Evolutionary conservation across 23 tunicate species (phyloP).

Genomic region (Aplidium turbinatum): DNA sequence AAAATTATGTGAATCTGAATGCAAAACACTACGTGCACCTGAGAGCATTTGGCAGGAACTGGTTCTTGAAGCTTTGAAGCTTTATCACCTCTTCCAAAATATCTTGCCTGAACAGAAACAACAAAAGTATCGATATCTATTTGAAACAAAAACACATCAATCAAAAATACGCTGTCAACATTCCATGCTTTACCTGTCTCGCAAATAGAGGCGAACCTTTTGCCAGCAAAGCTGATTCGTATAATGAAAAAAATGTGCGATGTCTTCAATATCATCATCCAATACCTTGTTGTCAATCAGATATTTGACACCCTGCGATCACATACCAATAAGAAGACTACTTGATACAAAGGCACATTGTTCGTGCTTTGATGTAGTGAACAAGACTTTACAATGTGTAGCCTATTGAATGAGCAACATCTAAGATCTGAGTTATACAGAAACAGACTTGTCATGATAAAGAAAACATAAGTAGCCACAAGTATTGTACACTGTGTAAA

Average conservation of each 20-base stretch:
- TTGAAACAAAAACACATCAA: too few species aligned
- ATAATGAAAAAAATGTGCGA: constrained; percentile 72
- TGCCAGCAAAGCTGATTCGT: constrained; percentile 95
- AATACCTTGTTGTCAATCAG: constrained; percentile 59
- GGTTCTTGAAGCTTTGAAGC: constrained; percentile 85
- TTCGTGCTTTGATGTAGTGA: too few species aligned
- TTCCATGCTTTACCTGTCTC: constrained; percentile 54
- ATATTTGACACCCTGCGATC: constrained; percentile 82
- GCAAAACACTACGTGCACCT: constrained; percentile 38
- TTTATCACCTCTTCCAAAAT: constrained; percentile 78
- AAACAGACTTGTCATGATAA: too few species aligned
- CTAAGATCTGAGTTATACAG: too few species aligned
- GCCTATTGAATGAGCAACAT: too few species aligned
- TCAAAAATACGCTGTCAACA: too few species aligned
- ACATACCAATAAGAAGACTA: too few species aligned
- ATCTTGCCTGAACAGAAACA: constrained; percentile 49
- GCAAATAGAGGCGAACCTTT: constrained; percentile 69
- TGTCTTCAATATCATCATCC: constrained; percentile 43
- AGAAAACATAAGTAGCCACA: not conserved
- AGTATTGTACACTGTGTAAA: too few species aligned
- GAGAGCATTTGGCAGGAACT: constrained; percentile 91
- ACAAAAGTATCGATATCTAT: not conserved
- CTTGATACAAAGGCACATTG: too few species aligned
- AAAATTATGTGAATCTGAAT: not conserved
- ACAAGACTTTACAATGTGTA: too few species aligned